Evolutionary conservation across 23 tunicate genomes (phyloP).

Genomic region (Ciona savignyi): DNA sequence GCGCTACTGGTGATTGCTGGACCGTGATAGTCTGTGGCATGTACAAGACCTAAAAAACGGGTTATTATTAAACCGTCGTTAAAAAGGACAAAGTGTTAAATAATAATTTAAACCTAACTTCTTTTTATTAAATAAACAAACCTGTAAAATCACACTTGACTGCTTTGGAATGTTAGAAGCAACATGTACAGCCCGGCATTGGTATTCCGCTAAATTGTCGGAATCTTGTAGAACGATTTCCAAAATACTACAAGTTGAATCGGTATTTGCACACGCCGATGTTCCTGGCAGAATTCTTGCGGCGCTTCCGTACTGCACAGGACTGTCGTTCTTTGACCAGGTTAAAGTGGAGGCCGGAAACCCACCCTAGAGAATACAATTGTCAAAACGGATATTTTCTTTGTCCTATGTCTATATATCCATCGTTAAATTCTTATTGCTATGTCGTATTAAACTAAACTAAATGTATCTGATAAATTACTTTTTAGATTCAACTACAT

Average conservation of each 20-base stretch:
- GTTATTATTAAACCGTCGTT: too few species aligned
- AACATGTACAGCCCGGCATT: constrained; percentile 26
- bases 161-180: constrained; percentile 19
- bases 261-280: neutral
- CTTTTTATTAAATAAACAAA: too few species aligned
- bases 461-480: too few species aligned
- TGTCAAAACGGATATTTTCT: too few species aligned
- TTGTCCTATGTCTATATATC: too few species aligned
- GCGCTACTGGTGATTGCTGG: constrained; percentile 17
- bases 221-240: constrained; percentile 2
- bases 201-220: constrained; percentile 12
- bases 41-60: constrained; percentile 54
- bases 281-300: constrained; percentile 2
- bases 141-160: constrained; percentile 7
- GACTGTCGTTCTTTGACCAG: constrained; percentile 29
- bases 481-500: too few species aligned
- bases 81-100: too few species aligned
- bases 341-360: constrained; percentile 38
- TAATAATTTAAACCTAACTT: too few species aligned
- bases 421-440: too few species aligned
- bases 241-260: constrained; percentile 14
- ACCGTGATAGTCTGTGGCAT: constrained; percentile 13
- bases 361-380: constrained; percentile 36
- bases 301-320: neutral
- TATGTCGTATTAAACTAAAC: too few species aligned